Evolutionary conservation across 2,888 invertebrate species (phyloP).

Genomic region (Eupithecia abbreviata): DNA sequence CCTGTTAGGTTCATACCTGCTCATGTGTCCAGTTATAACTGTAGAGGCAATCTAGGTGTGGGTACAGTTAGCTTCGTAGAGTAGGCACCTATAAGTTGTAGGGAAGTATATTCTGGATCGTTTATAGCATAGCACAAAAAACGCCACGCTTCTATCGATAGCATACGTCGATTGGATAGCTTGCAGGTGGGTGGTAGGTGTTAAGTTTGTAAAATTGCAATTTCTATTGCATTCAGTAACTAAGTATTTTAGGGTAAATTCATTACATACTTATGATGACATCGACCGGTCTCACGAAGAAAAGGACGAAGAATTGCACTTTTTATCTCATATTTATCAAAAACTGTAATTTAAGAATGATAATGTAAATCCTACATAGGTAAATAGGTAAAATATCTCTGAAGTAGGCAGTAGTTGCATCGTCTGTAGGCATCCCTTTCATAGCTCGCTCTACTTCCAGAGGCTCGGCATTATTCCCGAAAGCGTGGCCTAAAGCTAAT

Average conservation of each 20-base stretch:
- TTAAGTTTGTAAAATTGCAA: neutral
- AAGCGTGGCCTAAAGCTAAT: constrained; percentile 46
- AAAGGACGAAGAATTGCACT: neutral
- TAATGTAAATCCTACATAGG: neutral
- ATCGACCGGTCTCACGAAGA: neutral
- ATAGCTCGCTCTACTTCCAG: constrained; percentile 41
- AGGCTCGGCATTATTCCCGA: constrained; percentile 42
- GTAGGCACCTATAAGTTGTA: neutral
- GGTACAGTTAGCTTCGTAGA: constrained; percentile 1
- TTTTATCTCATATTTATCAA: neutral
- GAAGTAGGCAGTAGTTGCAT: neutral
- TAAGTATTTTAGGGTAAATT: neutral
- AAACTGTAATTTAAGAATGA: too few relatives aligned
- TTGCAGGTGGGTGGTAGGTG: too few relatives aligned
- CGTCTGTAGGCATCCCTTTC: constrained; percentile 32
- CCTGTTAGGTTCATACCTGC: neutral
- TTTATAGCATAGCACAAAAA: too few relatives aligned
- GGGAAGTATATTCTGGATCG: neutral
- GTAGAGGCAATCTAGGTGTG: constrained; percentile 1
- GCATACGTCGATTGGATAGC: too few relatives aligned
- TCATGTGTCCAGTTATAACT: constrained; percentile 5
- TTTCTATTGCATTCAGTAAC: too few relatives aligned
- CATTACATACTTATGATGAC: neutral
- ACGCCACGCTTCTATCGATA: too few relatives aligned
- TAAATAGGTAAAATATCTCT: neutral